These are phyloP conservation scores for Rugalucina vietnamica DNA, from an alignment of 2,888 invertebrate species.

Conservation along the genomic window DNA sequence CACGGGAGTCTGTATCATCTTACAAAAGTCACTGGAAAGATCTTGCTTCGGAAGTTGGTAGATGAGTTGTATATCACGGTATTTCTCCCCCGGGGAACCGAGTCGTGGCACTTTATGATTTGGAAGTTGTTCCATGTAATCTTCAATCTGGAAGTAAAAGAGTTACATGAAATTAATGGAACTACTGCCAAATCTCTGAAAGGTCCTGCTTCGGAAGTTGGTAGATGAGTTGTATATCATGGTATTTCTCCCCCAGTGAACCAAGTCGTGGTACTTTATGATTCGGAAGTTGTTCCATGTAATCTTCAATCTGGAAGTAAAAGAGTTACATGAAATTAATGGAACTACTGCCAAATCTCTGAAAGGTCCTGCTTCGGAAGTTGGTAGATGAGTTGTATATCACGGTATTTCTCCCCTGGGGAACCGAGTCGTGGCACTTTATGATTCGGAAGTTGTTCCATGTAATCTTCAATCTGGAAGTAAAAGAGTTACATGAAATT, in stretches of 20 bases:
- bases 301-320: slow-evolving; percentile 92
- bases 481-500: too few species aligned
- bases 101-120: slow-evolving; percentile 91
- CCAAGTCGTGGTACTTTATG: slow-evolving; percentile 91
- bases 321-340: too few species aligned
- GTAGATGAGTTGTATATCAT: slow-evolving; percentile 92
- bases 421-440: slow-evolving; percentile 91
- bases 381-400: slow-evolving; percentile 93
- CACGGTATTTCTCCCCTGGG: slow-evolving; percentile 92
- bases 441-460: slow-evolving; percentile 93
- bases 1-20: slow-evolving; percentile 80
- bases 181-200: too few species aligned
- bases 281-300: slow-evolving; percentile 94
- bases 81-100: slow-evolving; percentile 91
- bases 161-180: too few species aligned
- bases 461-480: slow-evolving; percentile 94
- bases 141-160: slow-evolving; percentile 89
- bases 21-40: slow-evolving; percentile 94
- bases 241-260: slow-evolving; percentile 91
- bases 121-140: slow-evolving; percentile 95
- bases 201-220: slow-evolving; percentile 94
- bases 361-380: slow-evolving; percentile 93
- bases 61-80: slow-evolving; percentile 92
- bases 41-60: slow-evolving; percentile 93
- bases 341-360: too few species aligned